Evolutionary conservation across 1,140 invertebrate species (phyloP).

Genomic region (Pristionchus pacificus): DNA sequence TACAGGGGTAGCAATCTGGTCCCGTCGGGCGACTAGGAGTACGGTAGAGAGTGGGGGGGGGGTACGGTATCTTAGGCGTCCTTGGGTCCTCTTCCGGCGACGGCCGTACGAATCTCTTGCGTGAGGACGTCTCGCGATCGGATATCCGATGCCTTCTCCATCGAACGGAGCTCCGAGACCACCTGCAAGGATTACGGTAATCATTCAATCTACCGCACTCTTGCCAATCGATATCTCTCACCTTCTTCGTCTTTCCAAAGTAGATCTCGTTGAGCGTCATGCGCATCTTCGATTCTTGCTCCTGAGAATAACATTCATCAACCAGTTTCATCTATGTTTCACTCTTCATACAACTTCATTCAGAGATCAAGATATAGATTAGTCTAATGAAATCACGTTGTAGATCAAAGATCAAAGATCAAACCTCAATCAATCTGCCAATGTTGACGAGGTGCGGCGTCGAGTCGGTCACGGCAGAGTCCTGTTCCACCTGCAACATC

Average conservation of each 20-base stretch:
- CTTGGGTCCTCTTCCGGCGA: slow-evolving; percentile 26
- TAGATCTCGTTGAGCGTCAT: slow-evolving; percentile 98
- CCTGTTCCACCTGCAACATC: slow-evolving; percentile 80
- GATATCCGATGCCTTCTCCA: slow-evolving; percentile 29
- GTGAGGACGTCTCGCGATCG: slow-evolving; percentile 33
- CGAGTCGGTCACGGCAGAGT: slow-evolving; percentile 76
- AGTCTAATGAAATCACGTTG: no score
- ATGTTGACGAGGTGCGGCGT: slow-evolving; percentile 97
- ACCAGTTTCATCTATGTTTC: slow-evolving; percentile 9
- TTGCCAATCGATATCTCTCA: neutral
- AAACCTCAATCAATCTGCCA: slow-evolving; percentile 69
- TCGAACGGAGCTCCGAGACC: slow-evolving; percentile 81
- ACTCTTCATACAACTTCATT: neutral
- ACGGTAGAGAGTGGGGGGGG: no score
- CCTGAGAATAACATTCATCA: slow-evolving; percentile 70
- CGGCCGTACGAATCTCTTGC: slow-evolving; percentile 25
- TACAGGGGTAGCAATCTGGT: no score
- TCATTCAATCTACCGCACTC: neutral
- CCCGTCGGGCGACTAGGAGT: no score
- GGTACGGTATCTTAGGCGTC: no score
- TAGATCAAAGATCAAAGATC: no score
- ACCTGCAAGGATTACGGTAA: slow-evolving; percentile 77
- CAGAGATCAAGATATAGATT: no score
- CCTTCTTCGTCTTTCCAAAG: slow-evolving; percentile 80
- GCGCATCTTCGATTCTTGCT: slow-evolving; percentile 99